Base-by-base conservation (phyloP, 2,888 invertebrate genomes). In the Acronicta aceris region DNA sequence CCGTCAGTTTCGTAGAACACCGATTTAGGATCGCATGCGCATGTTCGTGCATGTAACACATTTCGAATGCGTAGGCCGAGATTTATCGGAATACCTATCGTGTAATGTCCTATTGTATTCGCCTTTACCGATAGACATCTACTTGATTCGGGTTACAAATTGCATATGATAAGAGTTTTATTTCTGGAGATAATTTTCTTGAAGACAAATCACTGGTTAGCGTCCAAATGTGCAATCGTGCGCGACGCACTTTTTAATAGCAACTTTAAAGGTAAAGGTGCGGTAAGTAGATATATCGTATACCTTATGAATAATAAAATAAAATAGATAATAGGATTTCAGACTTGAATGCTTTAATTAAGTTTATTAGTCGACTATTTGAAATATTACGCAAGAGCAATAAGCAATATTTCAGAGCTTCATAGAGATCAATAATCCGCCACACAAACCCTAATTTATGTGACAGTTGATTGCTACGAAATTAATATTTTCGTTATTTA, bases 51-150 rank as follows among this genome's bases (percentile, higher is more conserved):
- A 81, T 73, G 71, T 73, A 76, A 75, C 75, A 81, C 80, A 82
- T 84, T 81, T 82, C 62, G 74, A 81, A 79, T 71, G 87, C 82
- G 88, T 87, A 85, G 86, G 87, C 79, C 36, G 82, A 79, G 79
- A 83, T 83, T 83, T 84, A 85, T 84, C 82, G 77, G 76, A 82
- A 82, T 81, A 83, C 77, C 68, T 79, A 85, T 79, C 81, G 65
- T 77, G 78, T 82, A 85, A 85, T 86, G 83, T 85, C 64, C 86
- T 77, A 88, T 89, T 90, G 89, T 90, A 78, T 87, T 86, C 83
- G 71, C 63, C 48, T 56, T 76, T 79, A 78, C 73, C 74, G 82
- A 87, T 86, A 82, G 70, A 81, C 74, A 86, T 88, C 88, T 81
- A 66, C 71, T 79, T 81, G 82, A 85, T 85, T 84, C 80, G 76